Percentiles rank a stretch among this genome's conserved stretches.
These are phyloP conservation scores for Myrmecophaga tridactyla DNA, from an alignment of 2,113 vertebrate species.

Conservation along the genomic window DNA sequence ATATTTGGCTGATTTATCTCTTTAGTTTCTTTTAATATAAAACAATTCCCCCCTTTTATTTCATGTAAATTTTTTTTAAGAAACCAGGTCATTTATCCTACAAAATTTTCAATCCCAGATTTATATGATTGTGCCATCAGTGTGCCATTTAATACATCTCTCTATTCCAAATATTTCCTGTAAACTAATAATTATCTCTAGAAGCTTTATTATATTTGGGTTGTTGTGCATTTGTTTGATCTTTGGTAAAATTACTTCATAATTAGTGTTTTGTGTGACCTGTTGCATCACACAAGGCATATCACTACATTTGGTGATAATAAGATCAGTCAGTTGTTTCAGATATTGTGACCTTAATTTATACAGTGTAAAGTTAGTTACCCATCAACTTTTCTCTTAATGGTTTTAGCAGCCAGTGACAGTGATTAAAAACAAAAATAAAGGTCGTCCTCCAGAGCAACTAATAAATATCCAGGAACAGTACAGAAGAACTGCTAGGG, in stretches of 20 bases:
- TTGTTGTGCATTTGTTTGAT: background rate
- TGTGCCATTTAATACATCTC: background rate
- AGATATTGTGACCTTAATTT: background rate
- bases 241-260: background rate
- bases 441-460: too few species aligned
- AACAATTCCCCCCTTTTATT: background rate
- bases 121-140: background rate
- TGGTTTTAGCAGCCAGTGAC: background rate
- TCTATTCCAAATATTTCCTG: background rate
- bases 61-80: background rate
- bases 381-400: background rate
- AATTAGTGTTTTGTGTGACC: background rate
- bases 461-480: too few species aligned
- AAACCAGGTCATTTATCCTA: background rate
- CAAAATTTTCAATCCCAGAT: background rate
- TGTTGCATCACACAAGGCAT: background rate
- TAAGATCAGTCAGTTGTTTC: background rate
- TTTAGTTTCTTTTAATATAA: background rate
- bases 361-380: background rate
- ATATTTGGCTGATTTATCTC: background rate
- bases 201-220: background rate
- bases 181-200: background rate
- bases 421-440: background rate
- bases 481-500: too few species aligned
- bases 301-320: background rate